Evolutionary conservation across 2,888 invertebrate species (phyloP), one percentile per base, ranked within the genome.

Genomic region (Vandiemenella viatica): DNA sequence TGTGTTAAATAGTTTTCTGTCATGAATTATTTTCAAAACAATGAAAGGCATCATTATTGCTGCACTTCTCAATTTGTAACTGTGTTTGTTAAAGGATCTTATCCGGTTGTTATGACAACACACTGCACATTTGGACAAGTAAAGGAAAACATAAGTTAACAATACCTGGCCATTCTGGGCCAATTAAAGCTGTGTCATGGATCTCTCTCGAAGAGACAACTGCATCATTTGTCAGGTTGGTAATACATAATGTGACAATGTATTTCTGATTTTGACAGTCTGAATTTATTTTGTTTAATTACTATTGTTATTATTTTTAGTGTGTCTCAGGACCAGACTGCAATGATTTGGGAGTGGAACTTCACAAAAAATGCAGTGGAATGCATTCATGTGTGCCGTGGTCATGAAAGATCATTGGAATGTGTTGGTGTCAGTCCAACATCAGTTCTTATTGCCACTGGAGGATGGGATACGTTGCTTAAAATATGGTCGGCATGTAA

Each of bases 331-430:
- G 96, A 96, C 67, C 88, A 93, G 65, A 87, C 88, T 2, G 83
- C 84, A 0, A 80, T 88, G 71, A 67, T 95, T 45, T 93, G 93
- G 93, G 77, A 84, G 55, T 92, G 88, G 88, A 79, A 82, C 62
- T 74, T 83, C 19, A 65, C 69, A 1, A 70, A 72, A 5, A 84
- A 87, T 65, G 77, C 81, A 1, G 82, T 87, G 7, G 80, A 83
- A 56, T 86, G 88, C 62, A 72, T 84, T 21, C 80, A 83, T 52
- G 76, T 84, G 4, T 87, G 92, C 59, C 79, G 85, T 54, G 93
- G 96, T 0, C 97, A 98, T 64, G 89, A 91, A 55, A 78, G 91
- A 58, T 89, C 89, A 49, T 78, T 98, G 1, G 95, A 97, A 64
- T 83, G 88, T 63, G 75, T 96, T 1, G 77, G 80, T 18, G 80